phyloP scores from a whole-genome alignment of 2,888 invertebrate species.

The Stramonita haemastoma region DNA sequence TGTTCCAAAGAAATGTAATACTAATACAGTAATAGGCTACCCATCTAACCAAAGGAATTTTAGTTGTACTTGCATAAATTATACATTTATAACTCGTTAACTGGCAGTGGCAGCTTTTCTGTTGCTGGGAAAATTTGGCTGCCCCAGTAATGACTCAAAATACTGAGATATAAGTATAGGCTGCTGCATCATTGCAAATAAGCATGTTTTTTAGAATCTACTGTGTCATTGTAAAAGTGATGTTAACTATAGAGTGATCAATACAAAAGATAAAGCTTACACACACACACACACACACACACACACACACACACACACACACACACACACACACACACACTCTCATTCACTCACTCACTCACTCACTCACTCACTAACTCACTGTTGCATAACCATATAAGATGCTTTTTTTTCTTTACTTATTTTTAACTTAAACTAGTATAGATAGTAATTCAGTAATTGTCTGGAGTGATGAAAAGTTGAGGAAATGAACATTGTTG shows the following conservation, averaged over 20 bases:
- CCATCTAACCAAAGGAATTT: background rate
- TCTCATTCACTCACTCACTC: no score
- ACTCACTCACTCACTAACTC: background rate
- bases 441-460: no score
- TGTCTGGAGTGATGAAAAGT: background rate
- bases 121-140: background rate
- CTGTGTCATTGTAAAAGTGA: background rate
- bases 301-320: background rate
- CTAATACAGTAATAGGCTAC: background rate
- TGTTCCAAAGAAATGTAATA: background rate
- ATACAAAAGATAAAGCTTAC: background rate
- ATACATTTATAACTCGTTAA: background rate
- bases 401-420: no score
- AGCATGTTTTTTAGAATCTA: background rate
- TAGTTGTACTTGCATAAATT: no score
- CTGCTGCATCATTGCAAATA: no score
- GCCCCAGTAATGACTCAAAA: background rate
- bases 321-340: background rate
- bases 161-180: no score
- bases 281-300: slow-evolving; percentile 10
- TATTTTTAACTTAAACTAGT: no score
- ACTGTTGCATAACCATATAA: background rate
- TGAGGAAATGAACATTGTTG: background rate
- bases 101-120: background rate
- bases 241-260: no score